phyloP scores from a whole-genome alignment of 2,113 vertebrate genomes.

The Ophthalmolycus amberensis region DNA sequence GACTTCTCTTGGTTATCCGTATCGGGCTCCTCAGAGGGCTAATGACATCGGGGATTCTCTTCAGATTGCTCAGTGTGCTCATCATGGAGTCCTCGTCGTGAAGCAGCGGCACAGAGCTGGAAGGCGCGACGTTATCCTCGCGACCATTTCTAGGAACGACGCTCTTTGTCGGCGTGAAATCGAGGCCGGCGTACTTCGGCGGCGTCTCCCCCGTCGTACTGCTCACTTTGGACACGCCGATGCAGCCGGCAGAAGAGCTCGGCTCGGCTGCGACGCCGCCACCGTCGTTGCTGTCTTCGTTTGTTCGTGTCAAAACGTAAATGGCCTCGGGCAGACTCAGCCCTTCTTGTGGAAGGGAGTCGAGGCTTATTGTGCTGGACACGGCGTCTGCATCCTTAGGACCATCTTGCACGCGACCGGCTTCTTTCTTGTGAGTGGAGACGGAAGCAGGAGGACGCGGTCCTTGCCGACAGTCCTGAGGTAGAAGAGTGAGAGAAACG shows the following conservation, averaged over 20 bases:
- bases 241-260: constrained; percentile 35
- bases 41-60: constrained; percentile 90
- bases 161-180: constrained; percentile 56
- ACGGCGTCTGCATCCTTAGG: constrained; percentile 70
- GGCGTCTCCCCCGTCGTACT: constrained; percentile 61
- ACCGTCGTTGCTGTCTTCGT: constrained; percentile 6
- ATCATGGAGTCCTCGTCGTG: constrained; percentile 96
- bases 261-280: neutral
- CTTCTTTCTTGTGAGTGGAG: constrained; percentile 3
- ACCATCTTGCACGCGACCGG: neutral
- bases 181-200: neutral
- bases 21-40: constrained; percentile 95
- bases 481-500: neutral
- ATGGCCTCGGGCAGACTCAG: constrained; percentile 69
- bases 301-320: constrained; percentile 46
- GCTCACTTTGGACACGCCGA: constrained; percentile 65
- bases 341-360: constrained; percentile 61
- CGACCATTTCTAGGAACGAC: constrained; percentile 70
- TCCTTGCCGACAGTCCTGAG: constrained; percentile 10
- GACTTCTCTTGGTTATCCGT: constrained; percentile 83
- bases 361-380: constrained; percentile 76
- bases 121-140: constrained; percentile 38
- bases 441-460: constrained; percentile 16
- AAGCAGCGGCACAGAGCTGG: constrained; percentile 57
- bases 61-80: constrained; percentile 89